Conservation (phyloP, 2,797 vertebrate genomes). For the Molothrus aeneus region DNA sequence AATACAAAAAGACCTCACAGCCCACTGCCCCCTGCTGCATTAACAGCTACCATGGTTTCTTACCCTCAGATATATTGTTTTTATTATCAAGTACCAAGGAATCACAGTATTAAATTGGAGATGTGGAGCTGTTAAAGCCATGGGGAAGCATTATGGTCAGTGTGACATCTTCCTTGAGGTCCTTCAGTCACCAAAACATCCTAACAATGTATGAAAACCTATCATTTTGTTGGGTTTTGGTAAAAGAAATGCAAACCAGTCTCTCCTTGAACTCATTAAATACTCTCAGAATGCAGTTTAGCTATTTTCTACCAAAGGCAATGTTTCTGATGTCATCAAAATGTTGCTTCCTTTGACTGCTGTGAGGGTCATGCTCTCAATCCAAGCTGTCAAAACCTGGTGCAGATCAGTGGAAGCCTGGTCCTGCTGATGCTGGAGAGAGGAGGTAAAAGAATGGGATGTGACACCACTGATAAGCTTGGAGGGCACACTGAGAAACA, state of each 20-base stretch:
- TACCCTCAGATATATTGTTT: neutral
- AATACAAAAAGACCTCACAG: neutral
- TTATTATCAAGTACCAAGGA: neutral
- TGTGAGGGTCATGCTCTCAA: neutral
- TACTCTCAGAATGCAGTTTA: neutral
- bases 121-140: neutral
- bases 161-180: neutral
- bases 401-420: neutral
- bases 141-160: neutral
- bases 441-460: neutral
- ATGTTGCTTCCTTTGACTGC: neutral
- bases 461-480: neutral
- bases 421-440: neutral
- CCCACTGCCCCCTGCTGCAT: neutral
- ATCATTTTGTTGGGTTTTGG: neutral
- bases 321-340: neutral
- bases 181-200: neutral
- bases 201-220: neutral
- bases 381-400: neutral
- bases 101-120: neutral
- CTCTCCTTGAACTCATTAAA: neutral
- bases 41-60: neutral
- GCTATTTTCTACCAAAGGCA: neutral
- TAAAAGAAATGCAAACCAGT: neutral
- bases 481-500: neutral